Conservation (phyloP, 1,140 invertebrate species). For the Cydia fagiglandana region DNA sequence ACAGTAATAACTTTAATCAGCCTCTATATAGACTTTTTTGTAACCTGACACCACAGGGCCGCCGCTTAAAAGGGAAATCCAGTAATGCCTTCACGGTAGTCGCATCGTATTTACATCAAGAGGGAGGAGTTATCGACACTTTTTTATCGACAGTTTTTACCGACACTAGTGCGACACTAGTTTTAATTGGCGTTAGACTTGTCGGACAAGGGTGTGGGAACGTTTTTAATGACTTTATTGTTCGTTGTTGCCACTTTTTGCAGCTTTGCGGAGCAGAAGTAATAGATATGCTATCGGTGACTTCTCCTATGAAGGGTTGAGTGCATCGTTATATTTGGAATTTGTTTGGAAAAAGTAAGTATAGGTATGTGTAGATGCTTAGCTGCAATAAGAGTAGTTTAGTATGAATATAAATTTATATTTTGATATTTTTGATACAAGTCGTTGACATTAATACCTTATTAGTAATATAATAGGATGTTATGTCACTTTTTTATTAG, state of each 20-base stretch:
- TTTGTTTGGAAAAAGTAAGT: neutral
- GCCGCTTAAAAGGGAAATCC: conserved; percentile 63
- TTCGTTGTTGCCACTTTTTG: conserved; percentile 32
- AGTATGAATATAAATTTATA: neutral
- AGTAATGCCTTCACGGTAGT: conserved; percentile 67
- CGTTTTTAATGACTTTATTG: conserved; percentile 59
- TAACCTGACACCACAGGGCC: conserved; percentile 57
- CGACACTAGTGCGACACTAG: conserved; percentile 56
- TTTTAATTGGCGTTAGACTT: conserved; percentile 62
- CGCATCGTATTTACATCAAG: conserved; percentile 60
- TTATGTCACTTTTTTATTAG: too few species aligned
- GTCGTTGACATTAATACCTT: neutral
- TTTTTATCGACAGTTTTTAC: conserved; percentile 57
- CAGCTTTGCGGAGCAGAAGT: neutral
- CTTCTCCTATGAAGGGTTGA: neutral
- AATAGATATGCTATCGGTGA: neutral
- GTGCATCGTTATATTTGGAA: neutral
- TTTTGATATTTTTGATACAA: neutral
- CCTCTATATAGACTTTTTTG: conserved; percentile 48
- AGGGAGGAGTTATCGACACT: conserved; percentile 40
- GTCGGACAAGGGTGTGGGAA: conserved; percentile 48
- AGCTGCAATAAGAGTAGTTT: too few species aligned
- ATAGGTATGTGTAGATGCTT: too few species aligned
- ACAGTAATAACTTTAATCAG: conserved; percentile 8
- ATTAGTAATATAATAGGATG: neutral